Percentiles rank a stretch among this genome's conserved stretches.
Evolutionary conservation across 2,113 vertebrate species (phyloP).

Genomic region (Alethe castanea): DNA sequence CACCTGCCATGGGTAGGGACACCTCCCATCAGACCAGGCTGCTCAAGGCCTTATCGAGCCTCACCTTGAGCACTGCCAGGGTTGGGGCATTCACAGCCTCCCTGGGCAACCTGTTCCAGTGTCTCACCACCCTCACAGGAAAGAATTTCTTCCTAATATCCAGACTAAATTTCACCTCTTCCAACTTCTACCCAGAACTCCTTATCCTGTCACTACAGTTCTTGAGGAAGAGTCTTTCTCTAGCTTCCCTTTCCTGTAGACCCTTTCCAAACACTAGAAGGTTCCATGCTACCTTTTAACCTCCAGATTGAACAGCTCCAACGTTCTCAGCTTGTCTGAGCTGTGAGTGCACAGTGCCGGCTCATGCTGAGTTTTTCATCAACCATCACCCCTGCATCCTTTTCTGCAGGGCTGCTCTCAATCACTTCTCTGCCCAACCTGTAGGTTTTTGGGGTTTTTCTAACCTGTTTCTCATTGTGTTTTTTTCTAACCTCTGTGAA

Average conservation of each 20-base stretch:
- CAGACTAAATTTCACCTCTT: background rate
- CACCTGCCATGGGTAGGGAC: no score
- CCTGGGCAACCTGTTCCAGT: background rate
- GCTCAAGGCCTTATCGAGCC: background rate
- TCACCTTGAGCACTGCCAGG: background rate
- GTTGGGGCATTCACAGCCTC: background rate
- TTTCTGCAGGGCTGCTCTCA: background rate
- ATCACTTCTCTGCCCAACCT: background rate
- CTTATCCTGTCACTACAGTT: background rate
- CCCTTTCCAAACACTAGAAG: background rate
- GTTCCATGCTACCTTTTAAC: background rate
- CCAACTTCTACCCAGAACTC: background rate
- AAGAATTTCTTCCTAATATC: background rate
- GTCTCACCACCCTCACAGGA: background rate
- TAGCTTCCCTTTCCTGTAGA: background rate
- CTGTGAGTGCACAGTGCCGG: rapidly evolving
- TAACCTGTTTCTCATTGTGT: background rate
- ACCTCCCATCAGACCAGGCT: background rate
- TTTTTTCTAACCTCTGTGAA: background rate
- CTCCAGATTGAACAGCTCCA: background rate
- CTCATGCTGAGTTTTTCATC: background rate
- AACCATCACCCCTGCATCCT: background rate
- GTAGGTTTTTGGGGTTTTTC: background rate
- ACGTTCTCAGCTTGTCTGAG: background rate
- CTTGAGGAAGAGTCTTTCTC: background rate